Evolutionary conservation across 2,888 invertebrate genomes (phyloP).

Genomic region (Trisateles emortualis): DNA sequence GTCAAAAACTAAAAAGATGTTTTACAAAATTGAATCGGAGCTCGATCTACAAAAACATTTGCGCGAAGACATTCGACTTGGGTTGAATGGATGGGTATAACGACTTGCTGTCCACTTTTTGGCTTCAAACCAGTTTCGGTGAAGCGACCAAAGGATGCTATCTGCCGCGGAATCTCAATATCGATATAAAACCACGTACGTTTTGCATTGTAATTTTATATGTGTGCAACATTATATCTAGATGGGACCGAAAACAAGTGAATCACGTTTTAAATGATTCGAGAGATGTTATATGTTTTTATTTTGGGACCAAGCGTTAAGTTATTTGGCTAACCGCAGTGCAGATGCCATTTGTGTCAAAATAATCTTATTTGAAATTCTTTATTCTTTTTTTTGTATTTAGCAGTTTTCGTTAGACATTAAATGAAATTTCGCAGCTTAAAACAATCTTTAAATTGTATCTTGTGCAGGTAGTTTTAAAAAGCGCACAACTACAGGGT

Average conservation of each 20-base stretch:
- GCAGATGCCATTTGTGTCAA: conserved; percentile 23
- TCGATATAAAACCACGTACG: conserved; percentile 60
- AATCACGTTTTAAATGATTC: conserved; percentile 50
- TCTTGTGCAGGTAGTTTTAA: too few relatives aligned
- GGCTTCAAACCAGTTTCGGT: conserved; percentile 64
- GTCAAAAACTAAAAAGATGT: conserved; percentile 56
- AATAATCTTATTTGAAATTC: too few relatives aligned
- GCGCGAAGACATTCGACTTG: conserved; percentile 56
- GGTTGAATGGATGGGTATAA: conserved; percentile 67
- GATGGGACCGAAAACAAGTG: conserved; percentile 47
- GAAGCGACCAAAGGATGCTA: conserved; percentile 56
- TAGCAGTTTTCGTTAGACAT: too few relatives aligned
- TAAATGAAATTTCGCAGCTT: too few relatives aligned
- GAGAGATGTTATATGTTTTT: conserved; percentile 34
- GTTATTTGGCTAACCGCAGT: conserved; percentile 42
- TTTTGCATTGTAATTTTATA: conserved; percentile 59
- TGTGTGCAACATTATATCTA: conserved; percentile 50
- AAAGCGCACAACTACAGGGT: too few relatives aligned
- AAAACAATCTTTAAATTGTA: too few relatives aligned
- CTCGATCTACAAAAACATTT: conserved; percentile 52
- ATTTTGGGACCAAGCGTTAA: conserved; percentile 34
- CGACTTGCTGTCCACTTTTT: conserved; percentile 61
- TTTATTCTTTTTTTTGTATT: too few relatives aligned
- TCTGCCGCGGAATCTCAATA: conserved; percentile 62
- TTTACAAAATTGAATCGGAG: conserved; percentile 49